Conservation (phyloP, 2,797 vertebrate genomes). For the Myotis daubentonii region DNA sequence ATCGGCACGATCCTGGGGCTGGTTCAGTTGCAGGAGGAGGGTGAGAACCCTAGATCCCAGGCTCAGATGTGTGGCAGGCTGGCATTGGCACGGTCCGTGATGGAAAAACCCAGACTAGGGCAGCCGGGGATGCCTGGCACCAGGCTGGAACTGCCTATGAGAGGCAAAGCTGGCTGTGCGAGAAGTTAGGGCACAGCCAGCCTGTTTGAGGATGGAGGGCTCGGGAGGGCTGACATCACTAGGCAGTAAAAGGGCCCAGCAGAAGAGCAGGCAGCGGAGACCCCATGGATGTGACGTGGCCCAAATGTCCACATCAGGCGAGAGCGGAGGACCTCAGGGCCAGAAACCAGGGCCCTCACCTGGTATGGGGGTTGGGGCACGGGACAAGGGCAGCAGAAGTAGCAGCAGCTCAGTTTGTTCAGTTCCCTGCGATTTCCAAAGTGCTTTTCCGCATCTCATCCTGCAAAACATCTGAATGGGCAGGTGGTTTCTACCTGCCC, state of each 20-base stretch:
- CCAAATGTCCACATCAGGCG: background rate
- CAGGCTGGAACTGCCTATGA: rapidly evolving
- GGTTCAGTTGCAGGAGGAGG: background rate
- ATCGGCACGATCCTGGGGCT: too few species aligned
- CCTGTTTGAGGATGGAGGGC: background rate
- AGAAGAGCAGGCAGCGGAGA: background rate
- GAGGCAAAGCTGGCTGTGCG: background rate
- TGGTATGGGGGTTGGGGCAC: rapidly evolving
- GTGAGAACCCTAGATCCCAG: background rate
- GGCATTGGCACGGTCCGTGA: too few species aligned
- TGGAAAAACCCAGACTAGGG: background rate
- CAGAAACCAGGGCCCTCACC: background rate
- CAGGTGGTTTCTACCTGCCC: too few species aligned
- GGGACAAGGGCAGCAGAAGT: background rate
- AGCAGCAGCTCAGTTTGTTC: background rate
- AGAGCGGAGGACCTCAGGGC: background rate
- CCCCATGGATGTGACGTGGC: rapidly evolving
- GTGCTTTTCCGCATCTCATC: background rate
- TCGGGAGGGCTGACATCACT: background rate
- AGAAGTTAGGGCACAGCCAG: background rate
- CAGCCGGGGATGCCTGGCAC: background rate
- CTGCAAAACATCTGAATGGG: background rate
- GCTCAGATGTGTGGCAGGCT: background rate
- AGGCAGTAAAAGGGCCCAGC: background rate
- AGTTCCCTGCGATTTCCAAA: background rate